phyloP scores from a whole-genome alignment of 2,888 invertebrate genomes.

The Nebria salina region DNA sequence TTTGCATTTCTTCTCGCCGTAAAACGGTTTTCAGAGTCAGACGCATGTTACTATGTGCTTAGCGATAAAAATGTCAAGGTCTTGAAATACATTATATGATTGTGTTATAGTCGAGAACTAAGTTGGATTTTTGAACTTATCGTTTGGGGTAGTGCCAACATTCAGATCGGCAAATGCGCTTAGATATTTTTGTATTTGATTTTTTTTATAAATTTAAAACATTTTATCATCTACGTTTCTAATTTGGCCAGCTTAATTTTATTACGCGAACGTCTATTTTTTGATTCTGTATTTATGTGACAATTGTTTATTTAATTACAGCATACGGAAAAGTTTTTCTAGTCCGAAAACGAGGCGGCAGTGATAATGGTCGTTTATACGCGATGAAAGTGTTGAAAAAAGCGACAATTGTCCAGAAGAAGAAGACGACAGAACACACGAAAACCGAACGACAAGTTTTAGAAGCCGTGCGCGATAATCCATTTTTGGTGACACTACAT shows the following conservation, averaged over 20 bases:
- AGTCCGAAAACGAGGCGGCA: slow-evolving; percentile 88
- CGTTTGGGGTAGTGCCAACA: slow-evolving; percentile 11
- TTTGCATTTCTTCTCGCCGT: background rate
- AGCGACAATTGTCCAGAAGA: slow-evolving; percentile 92
- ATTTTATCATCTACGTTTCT: background rate
- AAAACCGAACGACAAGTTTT: slow-evolving; percentile 96
- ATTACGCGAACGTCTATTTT: background rate
- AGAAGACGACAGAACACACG: slow-evolving; percentile 96
- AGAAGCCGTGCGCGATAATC: slow-evolving; percentile 93
- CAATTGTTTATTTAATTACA: slow-evolving; percentile 63
- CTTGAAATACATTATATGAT: slow-evolving; percentile 21
- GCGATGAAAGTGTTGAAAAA: slow-evolving; percentile 99
- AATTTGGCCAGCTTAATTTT: background rate
- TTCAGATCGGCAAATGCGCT: slow-evolving; percentile 5
- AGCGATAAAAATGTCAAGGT: slow-evolving; percentile 29
- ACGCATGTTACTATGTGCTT: slow-evolving; percentile 19
- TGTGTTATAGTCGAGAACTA: slow-evolving; percentile 3
- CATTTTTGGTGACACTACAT: slow-evolving; percentile 95
- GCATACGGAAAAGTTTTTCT: slow-evolving; percentile 97
- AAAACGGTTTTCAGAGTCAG: slow-evolving; percentile 5
- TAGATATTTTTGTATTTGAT: background rate
- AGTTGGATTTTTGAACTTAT: slow-evolving; percentile 11
- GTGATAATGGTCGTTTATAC: slow-evolving; percentile 89
- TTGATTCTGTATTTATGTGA: background rate
- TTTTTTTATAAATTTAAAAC: background rate